Evolutionary conservation across 2,113 vertebrate species (phyloP).

Genomic region (Cromileptes altivelis): DNA sequence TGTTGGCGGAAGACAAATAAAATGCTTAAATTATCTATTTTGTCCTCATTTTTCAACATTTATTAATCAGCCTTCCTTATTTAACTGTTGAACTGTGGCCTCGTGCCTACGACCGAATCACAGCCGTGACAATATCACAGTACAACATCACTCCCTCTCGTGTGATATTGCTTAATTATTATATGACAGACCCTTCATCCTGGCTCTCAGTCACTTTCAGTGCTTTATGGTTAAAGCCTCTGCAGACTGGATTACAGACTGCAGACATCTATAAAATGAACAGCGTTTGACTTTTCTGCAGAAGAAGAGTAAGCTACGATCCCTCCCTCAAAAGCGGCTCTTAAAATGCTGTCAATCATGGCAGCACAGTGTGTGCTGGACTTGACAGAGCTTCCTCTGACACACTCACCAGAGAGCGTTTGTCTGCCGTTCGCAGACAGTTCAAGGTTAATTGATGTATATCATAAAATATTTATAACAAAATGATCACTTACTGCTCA

Average conservation of each 20-base stretch:
- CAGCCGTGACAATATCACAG: too few species aligned
- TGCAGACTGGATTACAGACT: conserved; percentile 49
- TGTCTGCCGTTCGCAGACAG: conserved; percentile 71
- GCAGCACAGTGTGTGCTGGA: conserved; percentile 23
- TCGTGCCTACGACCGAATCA: too few species aligned
- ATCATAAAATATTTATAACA: conserved; percentile 79
- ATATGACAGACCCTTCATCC: conserved; percentile 25
- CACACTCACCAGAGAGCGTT: conserved; percentile 63
- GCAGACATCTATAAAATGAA: conserved; percentile 49
- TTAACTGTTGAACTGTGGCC: too few species aligned
- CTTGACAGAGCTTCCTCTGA: conserved; percentile 60
- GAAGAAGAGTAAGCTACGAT: conserved; percentile 27
- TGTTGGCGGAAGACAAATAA: too few species aligned
- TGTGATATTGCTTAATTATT: too few species aligned
- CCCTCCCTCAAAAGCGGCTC: conserved; percentile 51
- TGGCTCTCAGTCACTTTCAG: conserved; percentile 30
- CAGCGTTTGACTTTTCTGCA: conserved; percentile 53
- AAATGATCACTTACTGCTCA: conserved; percentile 67
- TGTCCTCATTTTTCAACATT: too few species aligned
- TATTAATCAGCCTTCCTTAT: too few species aligned
- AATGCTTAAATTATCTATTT: too few species aligned
- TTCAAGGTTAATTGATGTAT: conserved; percentile 83
- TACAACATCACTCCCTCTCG: too few species aligned
- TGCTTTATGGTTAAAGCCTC: conserved; percentile 40
- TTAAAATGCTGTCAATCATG: conserved; percentile 71